Base-by-base conservation (phyloP, 1,140 invertebrate species). In the Drosophila setifemur region DNA sequence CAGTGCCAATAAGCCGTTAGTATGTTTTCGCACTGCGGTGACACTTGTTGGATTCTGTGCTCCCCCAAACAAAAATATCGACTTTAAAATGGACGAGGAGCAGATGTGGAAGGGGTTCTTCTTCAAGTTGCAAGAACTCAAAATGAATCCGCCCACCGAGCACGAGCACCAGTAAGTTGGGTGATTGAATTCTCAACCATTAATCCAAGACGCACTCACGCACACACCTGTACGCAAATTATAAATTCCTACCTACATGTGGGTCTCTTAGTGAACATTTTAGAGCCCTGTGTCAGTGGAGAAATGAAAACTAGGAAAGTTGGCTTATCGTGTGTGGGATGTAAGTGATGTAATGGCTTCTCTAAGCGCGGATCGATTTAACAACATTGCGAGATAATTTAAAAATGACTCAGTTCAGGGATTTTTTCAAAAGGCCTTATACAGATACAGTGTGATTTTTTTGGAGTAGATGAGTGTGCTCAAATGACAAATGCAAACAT, bases 101-200 rank as follows among this genome's bases (percentile, higher is more conserved):
- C 91, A 91, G 1, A 95, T 95, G 94, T 95, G 94, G 94, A 94
- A 93, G 90, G 91, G 91, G 47, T 93, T 94, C 75, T 95, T 94
- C 63, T 89, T 92, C 12, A 93, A 93, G 54, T 68, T 93, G 28
- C 92, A 93, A 55, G 91, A 93, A 55, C 85, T 92, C 16, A 93
- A 93, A 89, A 92, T 91, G 26, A 73, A 91, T 47, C 92, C 93
- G 25, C 91, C 92, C 55, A 91, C 92, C 61, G 92, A 93, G 18
- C 93, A 94, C 68, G 93, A 94, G 66, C 91, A 88, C 48, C 92
- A 92, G 94, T 95, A 92, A 91, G 91, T 89, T 45, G 2, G 12
- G 14, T n/a, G 28, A 11, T 42, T 26, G 14, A 9, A 58, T 31
- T n/a, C n/a, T n/a, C n/a, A n/a, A n/a, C 25, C 26, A 16, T n/a